Base-by-base conservation (phyloP, 2,113 vertebrate genomes). In the Neotoma lepida region DNA sequence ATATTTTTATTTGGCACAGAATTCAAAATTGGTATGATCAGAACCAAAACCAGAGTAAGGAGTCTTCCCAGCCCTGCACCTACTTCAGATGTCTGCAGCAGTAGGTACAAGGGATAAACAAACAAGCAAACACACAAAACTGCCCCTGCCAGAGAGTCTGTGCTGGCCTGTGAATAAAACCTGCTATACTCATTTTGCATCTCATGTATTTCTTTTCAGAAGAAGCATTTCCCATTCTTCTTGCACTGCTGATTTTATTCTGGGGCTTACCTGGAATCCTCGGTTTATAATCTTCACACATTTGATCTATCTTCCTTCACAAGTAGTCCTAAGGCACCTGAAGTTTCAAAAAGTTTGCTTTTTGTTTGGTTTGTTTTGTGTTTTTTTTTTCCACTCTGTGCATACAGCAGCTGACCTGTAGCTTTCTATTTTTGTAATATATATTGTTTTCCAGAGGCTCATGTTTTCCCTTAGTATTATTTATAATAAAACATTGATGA, bases 121-220 rank as follows among this genome's bases (percentile, higher is more conserved):
- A 51, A 51, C 5, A 82, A 82, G 30, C 49, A 85, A n/a, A 10
- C 74, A 56, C 26, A 41, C 28, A 68, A 85, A 95, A 95, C 4
- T 73, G 41, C 56, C 41, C 12, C 46, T 89, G 51, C 74, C 93
- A 86, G 74, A 91, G 58, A 91, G 64, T 92, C 56, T 22, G 9
- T 41, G 28, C 73, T 15, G 39, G n/a, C 86, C 93, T 86, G 41
- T 92, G 93, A 96, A 94, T 91, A 90, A 91, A 92, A 46, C 66
- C 73, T 82, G 5, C 77, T 70, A 20, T 78, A 8, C 86, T 73
- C 7, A 1, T 56, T 96, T 84, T 96, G 81, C 20, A 84, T 95
- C 89, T 54, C 68, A 39, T 86, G 30, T 85, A 49, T 94, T 96
- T 95, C 61, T 96, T 96, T 90, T 74, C 86, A 89, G 86, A 41